phyloP scores from a whole-genome alignment of 2,888 invertebrate species.

The Apodemia zela region DNA sequence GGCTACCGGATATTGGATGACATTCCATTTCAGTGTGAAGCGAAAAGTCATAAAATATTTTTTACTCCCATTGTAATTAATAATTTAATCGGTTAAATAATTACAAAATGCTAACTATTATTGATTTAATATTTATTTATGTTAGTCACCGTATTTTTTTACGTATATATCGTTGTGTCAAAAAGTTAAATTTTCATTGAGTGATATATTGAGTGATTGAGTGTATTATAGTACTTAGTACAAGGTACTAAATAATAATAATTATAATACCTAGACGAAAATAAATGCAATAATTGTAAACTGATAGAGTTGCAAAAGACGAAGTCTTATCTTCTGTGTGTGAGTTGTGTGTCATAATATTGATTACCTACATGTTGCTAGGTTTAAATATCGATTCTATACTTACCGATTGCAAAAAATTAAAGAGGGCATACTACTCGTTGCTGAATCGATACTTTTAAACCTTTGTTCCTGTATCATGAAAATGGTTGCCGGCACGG shows the following conservation, averaged over 20 bases:
- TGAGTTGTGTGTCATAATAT: constrained; percentile 24
- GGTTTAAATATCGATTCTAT: constrained; percentile 39
- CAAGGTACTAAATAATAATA: too few species aligned
- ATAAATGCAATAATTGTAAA: not conserved
- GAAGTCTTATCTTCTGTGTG: not conserved
- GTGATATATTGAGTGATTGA: too few species aligned
- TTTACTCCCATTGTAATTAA: not conserved
- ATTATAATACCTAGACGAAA: too few species aligned
- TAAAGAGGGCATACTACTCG: constrained; percentile 82
- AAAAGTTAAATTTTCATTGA: too few species aligned
- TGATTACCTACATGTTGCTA: constrained; percentile 33
- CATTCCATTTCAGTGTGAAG: constrained; percentile 40
- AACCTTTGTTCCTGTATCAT: constrained; percentile 71
- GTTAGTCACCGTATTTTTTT: too few species aligned
- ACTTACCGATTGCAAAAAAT: constrained; percentile 84
- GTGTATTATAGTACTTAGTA: too few species aligned
- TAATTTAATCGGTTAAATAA: not conserved
- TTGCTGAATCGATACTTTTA: constrained; percentile 64
- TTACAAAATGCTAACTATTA: not conserved
- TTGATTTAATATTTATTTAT: too few species aligned
- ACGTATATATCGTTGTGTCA: too few species aligned
- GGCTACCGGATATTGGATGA: constrained; percentile 58
- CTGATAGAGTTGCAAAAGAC: not conserved
- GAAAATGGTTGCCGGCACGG: constrained; percentile 68
- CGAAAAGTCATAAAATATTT: not conserved